These are phyloP conservation scores for Elysia crispata DNA, from an alignment of 2,888 invertebrate species.

Conservation along the genomic window DNA sequence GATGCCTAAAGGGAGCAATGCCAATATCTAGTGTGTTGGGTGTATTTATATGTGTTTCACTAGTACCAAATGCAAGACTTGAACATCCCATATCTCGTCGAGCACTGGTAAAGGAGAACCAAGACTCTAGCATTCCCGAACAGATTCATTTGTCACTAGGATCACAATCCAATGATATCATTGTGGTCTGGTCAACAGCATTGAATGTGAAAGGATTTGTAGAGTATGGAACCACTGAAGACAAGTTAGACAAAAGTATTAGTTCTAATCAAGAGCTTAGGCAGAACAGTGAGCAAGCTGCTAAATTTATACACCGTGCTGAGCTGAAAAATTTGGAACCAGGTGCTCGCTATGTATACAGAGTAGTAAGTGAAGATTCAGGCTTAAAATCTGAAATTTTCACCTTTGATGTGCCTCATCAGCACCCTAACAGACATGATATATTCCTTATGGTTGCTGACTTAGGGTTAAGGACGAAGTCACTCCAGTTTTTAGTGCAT, in stretches of 20 bases:
- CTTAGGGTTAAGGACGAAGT: constrained; percentile 64
- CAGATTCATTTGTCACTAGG: constrained; percentile 68
- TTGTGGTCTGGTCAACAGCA: constrained; percentile 66
- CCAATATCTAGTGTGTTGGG: too few relatives aligned
- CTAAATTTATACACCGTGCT: constrained; percentile 64
- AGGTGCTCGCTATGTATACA: constrained; percentile 63
- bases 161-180: constrained; percentile 57
- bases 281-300: constrained; percentile 59
- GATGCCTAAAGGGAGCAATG: background rate
- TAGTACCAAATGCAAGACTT: too few relatives aligned
- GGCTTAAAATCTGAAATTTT: constrained; percentile 64
- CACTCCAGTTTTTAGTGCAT: constrained; percentile 63
- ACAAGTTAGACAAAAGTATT: too few relatives aligned
- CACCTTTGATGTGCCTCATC: constrained; percentile 68
- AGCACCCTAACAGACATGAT: constrained; percentile 61
- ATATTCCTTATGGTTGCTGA: constrained; percentile 74
- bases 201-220: constrained; percentile 57
- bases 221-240: constrained; percentile 53
- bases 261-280: constrained; percentile 52
- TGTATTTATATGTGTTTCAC: too few relatives aligned
- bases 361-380: constrained; percentile 55
- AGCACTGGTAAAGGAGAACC: too few relatives aligned
- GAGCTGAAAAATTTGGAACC: constrained; percentile 57
- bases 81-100: too few relatives aligned
- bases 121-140: constrained; percentile 52